Base-by-base conservation (phyloP, 1,140 invertebrate genomes). In the Amphibalanus amphitrite region DNA sequence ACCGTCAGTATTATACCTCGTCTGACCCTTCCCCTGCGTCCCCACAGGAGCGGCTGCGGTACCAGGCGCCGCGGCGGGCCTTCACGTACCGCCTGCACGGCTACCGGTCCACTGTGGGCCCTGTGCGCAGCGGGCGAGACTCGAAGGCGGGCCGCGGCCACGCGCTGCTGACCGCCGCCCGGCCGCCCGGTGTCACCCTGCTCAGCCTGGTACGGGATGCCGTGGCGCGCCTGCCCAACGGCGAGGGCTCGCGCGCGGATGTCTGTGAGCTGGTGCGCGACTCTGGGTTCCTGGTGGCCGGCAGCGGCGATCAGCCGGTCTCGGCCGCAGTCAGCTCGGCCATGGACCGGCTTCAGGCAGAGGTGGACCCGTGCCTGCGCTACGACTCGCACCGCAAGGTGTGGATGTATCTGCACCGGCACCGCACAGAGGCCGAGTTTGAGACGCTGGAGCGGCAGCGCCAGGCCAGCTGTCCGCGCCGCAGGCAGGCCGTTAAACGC, bases 141-240 rank as follows among this genome's bases (percentile, higher is more conserved):
- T 74, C 74, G 83, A 74, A 80, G 86, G 76, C 74, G 89, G 89
- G 78, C 85, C 92, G 0, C 83, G 92, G 67, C 86, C n/a, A n/a
- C n/a, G n/a, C n/a, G n/a, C n/a, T n/a, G n/a, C n/a, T n/a, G n/a
- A n/a, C n/a, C n/a, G n/a, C 88, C 4, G 89, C 91, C 78, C 82
- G 94, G 67, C 94, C 94, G 29, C 90, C 93, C 72, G 95, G 89
- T 80, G 93, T 95, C 20, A 93, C 92, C 10, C 93, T 96, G 77
- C 80, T 95, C 13, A 90, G 92, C 23, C 81, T 97, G 59, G 92
- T 97, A 17, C 82, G 93, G 65, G 94, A 97, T 83, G 92, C 94
- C 4, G 91, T 93, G 0, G 93, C 95, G 0, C 82, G 95, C 67
- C 82, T 97, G 72, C 94, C 95, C 0, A 96, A 93, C 80, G 93